Conservation (phyloP, 2,797 vertebrate genomes). For the Pempheris klunzingeri region DNA sequence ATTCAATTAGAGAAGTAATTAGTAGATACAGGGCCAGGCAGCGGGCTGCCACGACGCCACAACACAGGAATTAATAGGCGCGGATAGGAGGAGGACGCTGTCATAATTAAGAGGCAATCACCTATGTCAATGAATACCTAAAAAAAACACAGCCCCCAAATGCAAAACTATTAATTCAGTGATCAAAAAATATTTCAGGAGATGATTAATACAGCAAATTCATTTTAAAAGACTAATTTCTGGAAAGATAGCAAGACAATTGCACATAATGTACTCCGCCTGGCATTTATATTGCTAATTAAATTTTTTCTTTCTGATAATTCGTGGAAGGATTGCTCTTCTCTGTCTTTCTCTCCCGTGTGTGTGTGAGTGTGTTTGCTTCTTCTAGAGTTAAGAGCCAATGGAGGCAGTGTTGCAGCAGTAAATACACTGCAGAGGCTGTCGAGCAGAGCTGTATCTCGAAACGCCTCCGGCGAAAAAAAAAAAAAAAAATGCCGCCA, state of each 20-base stretch:
- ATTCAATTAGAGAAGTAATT: slow-evolving; percentile 99
- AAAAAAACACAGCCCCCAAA: slow-evolving; percentile 85
- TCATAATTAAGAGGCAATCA: slow-evolving; percentile 99
- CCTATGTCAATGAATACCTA: slow-evolving; percentile 99
- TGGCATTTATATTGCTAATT: slow-evolving; percentile 99
- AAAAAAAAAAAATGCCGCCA: slow-evolving; percentile 31
- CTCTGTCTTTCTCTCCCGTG: slow-evolving; percentile 25
- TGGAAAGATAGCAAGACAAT: slow-evolving; percentile 99
- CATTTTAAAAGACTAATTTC: slow-evolving; percentile 99
- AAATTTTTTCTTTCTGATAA: slow-evolving; percentile 91
- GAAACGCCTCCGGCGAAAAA: slow-evolving; percentile 52
- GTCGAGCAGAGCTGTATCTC: slow-evolving; percentile 47
- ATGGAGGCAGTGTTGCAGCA: slow-evolving; percentile 77
- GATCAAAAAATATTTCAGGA: slow-evolving; percentile 99
- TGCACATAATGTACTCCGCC: slow-evolving; percentile 93
- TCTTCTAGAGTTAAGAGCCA: slow-evolving; percentile 80
- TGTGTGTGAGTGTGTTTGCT: slow-evolving; percentile 52
- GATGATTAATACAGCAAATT: slow-evolving; percentile 99
- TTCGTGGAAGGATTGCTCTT: slow-evolving; percentile 88
- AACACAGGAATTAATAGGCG: slow-evolving; percentile 99
- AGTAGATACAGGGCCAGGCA: slow-evolving; percentile 99
- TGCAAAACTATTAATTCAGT: slow-evolving; percentile 99
- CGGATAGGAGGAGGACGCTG: slow-evolving; percentile 95
- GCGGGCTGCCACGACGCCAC: slow-evolving; percentile 96
- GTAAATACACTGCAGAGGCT: slow-evolving; percentile 80